Conservation (phyloP, 2,888 invertebrate genomes). For the Apodemia duryi region DNA sequence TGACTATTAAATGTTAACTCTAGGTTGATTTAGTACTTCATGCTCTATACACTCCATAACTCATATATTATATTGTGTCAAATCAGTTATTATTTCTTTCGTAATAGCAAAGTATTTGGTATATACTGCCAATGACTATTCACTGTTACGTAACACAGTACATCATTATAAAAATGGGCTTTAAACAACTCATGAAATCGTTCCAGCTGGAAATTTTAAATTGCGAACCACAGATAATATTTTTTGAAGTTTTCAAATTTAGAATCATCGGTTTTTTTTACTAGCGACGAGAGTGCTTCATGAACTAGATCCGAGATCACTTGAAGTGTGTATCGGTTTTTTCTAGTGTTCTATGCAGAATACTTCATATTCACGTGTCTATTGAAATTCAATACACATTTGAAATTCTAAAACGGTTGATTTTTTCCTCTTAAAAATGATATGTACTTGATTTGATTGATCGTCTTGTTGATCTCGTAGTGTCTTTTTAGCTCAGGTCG, state of each 20-base stretch:
- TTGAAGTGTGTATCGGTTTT: conserved; percentile 14
- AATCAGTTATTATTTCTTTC: too few species aligned
- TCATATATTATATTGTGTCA: too few species aligned
- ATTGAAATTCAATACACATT: conserved; percentile 11
- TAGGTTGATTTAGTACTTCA: too few species aligned
- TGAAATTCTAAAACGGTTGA: conserved; percentile 10
- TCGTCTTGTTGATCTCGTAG: neutral
- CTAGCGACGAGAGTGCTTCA: conserved; percentile 4
- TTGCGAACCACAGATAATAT: conserved; percentile 11
- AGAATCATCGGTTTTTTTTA: conserved; percentile 11
- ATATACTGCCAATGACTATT: too few species aligned
- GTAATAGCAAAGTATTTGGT: too few species aligned
- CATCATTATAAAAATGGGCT: neutral
- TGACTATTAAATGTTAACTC: too few species aligned
- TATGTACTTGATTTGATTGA: neutral
- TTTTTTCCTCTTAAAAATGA: neutral
- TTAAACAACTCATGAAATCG: neutral
- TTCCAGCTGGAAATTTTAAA: conserved; percentile 8
- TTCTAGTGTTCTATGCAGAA: conserved; percentile 13
- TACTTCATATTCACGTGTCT: conserved; percentile 10
- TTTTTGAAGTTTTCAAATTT: conserved; percentile 14
- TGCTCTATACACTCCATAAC: too few species aligned
- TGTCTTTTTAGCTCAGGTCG: neutral
- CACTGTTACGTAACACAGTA: neutral
- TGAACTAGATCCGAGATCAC: conserved; percentile 15